phyloP scores from a whole-genome alignment of 2,113 vertebrate species.

The Vulpes ferrilata region DNA sequence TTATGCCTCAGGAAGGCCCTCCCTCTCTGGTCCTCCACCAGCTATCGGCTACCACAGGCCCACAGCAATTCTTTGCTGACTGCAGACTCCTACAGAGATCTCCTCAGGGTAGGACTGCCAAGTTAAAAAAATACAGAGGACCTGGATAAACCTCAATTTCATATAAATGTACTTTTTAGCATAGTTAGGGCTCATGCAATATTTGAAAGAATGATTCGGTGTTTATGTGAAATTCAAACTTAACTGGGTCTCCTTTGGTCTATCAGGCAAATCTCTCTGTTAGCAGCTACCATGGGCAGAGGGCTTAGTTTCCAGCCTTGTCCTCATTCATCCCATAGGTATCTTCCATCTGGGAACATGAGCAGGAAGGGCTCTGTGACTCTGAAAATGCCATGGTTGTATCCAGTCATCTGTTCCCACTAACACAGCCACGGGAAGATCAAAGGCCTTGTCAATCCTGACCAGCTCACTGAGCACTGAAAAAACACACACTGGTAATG shows the following conservation, averaged over 20 bases:
- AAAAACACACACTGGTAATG: background rate
- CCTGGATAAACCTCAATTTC: background rate
- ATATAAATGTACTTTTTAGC: constrained; percentile 43
- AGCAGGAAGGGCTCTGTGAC: background rate
- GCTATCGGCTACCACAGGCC: background rate
- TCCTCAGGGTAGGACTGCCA: background rate
- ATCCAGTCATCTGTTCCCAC: background rate
- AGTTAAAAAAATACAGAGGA: background rate
- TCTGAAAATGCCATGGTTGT: background rate
- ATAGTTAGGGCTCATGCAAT: background rate
- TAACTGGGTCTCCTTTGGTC: background rate
- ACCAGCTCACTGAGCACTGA: background rate
- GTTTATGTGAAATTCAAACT: constrained; percentile 36
- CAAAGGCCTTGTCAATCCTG: background rate
- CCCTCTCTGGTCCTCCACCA: background rate
- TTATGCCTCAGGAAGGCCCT: background rate
- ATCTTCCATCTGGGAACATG: background rate
- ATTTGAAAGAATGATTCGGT: constrained; percentile 17
- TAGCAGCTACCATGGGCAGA: background rate
- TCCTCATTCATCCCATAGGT: background rate
- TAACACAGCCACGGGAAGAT: background rate
- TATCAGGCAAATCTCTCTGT: background rate
- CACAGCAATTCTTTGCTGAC: background rate
- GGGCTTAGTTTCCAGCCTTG: background rate
- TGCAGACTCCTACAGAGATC: background rate